A percentile compares a stretch with the other conserved stretches of the same genome.
phyloP scores from a whole-genome alignment of 2,888 invertebrate species.

The Hirtodrosophila cameraria region DNA sequence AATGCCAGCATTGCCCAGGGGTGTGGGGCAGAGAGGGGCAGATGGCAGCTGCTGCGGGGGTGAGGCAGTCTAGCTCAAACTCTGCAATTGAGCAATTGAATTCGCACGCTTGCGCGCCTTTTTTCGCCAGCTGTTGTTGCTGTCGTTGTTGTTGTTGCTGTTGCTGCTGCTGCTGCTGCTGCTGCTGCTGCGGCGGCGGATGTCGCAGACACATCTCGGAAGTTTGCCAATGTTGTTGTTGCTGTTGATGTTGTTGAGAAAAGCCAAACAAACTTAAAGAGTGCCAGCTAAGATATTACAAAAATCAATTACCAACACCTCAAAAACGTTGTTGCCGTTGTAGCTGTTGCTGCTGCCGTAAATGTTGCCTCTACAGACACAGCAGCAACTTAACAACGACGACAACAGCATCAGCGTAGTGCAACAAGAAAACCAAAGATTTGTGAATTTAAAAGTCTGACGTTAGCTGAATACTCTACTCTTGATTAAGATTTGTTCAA shows the following conservation, averaged over 20 bases:
- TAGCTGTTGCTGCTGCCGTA: constrained; percentile 53
- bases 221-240: constrained; percentile 57
- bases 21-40: constrained; percentile 4
- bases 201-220: constrained; percentile 77
- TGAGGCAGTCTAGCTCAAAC: constrained; percentile 33
- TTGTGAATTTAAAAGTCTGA: neutral
- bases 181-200: constrained; percentile 55
- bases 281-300: constrained; percentile 76
- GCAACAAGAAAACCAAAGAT: constrained; percentile 17
- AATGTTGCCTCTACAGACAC: constrained; percentile 48
- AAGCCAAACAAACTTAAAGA: constrained; percentile 62
- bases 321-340: constrained; percentile 69
- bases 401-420: constrained; percentile 45
- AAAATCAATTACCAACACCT: constrained; percentile 80
- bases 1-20: constrained; percentile 17
- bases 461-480: constrained; percentile 20
- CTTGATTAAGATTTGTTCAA: no score
- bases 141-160: constrained; percentile 25
- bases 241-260: constrained; percentile 47
- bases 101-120: constrained; percentile 80
- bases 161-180: constrained; percentile 26
- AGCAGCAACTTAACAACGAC: constrained; percentile 50
- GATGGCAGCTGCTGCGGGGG: constrained; percentile 12
- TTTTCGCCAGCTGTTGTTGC: constrained; percentile 41
- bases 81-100: constrained; percentile 78